Percentiles rank a stretch among this genome's conserved stretches.
phyloP scores from a whole-genome alignment of 2,113 vertebrate genomes.

The Calyptommatus sinebrachiatus region DNA sequence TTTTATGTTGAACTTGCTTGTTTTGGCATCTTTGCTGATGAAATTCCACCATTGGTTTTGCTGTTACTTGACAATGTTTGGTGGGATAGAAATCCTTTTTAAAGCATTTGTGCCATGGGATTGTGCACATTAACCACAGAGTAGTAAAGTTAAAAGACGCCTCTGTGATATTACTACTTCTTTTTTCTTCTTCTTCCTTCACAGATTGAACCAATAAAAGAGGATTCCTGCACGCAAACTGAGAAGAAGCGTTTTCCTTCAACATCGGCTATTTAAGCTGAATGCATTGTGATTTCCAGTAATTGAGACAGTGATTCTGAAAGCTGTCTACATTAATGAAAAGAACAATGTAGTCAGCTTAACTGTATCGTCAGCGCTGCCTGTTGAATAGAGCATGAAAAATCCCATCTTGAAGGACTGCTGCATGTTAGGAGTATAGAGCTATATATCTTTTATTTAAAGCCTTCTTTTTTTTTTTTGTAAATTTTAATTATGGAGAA shows the following conservation, averaged over 20 bases:
- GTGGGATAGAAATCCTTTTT: not conserved
- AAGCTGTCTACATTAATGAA: constrained; percentile 99
- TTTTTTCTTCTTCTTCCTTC: constrained; percentile 51
- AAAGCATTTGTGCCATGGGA: not conserved
- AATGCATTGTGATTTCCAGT: constrained; percentile 99
- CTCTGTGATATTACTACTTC: constrained; percentile 14
- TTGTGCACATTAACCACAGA: not conserved
- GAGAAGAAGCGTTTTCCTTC: constrained; percentile 83
- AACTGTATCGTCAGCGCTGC: constrained; percentile 91
- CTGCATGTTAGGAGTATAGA: constrained; percentile 78
- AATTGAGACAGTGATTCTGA: constrained; percentile 99
- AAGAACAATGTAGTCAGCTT: constrained; percentile 99
- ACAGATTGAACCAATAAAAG: constrained; percentile 78
- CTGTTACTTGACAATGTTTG: not conserved
- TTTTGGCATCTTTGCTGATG: not conserved
- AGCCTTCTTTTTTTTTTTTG: constrained; percentile 66
- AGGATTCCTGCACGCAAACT: constrained; percentile 61
- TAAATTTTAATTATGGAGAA: constrained; percentile 82
- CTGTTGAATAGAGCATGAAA: constrained; percentile 68
- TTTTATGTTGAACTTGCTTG: not conserved
- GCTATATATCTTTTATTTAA: constrained; percentile 62
- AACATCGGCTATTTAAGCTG: constrained; percentile 91
- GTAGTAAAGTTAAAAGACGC: not conserved
- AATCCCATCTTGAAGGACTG: constrained; percentile 74
- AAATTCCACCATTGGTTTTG: not conserved